Evolutionary conservation across 30 jellyfish, hydroid and myxozoan genomes (phyloP), one percentile per base, ranked within the genome.

Genomic region (Catostylus mosaicus): DNA sequence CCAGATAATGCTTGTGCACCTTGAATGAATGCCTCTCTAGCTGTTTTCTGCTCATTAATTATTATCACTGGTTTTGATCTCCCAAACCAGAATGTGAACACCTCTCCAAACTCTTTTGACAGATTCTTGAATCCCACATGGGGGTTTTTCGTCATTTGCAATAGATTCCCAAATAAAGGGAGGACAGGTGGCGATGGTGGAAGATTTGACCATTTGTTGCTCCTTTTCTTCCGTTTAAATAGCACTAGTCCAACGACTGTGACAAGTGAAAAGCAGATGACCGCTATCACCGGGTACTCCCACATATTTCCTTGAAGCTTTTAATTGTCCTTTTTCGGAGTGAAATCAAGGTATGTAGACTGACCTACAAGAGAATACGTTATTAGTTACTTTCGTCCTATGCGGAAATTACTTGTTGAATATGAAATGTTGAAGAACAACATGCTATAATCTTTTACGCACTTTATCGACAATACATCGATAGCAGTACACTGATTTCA

Each of bases 81-180:
- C 37, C 96, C 96, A 40, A 77, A 62, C 96, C 96, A 87, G 27
- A 87, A 77, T 22, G 96, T 87, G 78, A 87, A 87, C 8, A 85
- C 79, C 16, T 32, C 72, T 8, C 95, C 95, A 40, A 52, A 85
- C 38, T 74, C 69, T 37, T 75, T 50, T 19, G 83, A 66, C 10
- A 85, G 67, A 0, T 85, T 82, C 36, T 19, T 69, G 70, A 75
- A 59, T 22, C n/a, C 73, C 3, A 59, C 20, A 66, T 69, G 82
- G 16, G 89, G 89, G 54, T 24, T 66, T 46, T 64, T 64, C 64
- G 77, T 85, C 85, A 85, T 19, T 2, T 37, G 65, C 43, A 61
- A 85, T 38, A 85, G 78, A 27, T 85, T 85, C 18, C 95, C 95
- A n/a, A 85, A 47, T 27, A 85, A 36, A 1, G 95, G 95, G 69